Conservation (phyloP, 2,797 vertebrate species). For the Agapornis canus region DNA sequence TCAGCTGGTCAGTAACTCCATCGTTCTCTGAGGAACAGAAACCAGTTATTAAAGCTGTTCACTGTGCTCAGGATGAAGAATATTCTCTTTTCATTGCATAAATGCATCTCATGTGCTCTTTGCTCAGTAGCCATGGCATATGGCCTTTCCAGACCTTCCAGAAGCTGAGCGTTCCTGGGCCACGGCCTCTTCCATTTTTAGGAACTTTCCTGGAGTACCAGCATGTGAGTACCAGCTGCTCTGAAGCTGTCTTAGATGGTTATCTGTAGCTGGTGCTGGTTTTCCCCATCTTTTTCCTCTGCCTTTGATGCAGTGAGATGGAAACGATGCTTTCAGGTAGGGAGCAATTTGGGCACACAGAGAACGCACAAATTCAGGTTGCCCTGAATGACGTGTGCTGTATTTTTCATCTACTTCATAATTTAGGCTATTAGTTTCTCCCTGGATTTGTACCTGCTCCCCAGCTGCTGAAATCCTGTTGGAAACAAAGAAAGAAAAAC, state of each 20-base stretch:
- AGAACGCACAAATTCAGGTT: background rate
- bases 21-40: background rate
- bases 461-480: background rate
- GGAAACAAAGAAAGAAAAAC: background rate
- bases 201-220: slow-evolving; percentile 66
- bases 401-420: background rate
- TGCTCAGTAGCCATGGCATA: slow-evolving; percentile 73
- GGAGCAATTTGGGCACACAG: background rate
- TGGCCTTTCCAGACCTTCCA: slow-evolving; percentile 71
- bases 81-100: background rate
- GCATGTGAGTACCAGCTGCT: slow-evolving; percentile 22
- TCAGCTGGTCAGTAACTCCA: background rate
- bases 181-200: slow-evolving; percentile 67
- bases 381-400: background rate
- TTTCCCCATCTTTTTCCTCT: background rate
- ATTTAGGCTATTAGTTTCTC: background rate
- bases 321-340: background rate
- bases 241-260: background rate
- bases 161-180: slow-evolving; percentile 78
- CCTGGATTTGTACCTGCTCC: background rate
- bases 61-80: background rate
- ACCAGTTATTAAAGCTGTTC: background rate
- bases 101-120: background rate
- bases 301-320: background rate
- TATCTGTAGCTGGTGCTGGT: background rate